A percentile compares a stretch with the other conserved stretches of the same genome.
These are phyloP conservation scores for Athene cunicularia DNA, from an alignment of 2,113 vertebrate species.

Conservation along the genomic window DNA sequence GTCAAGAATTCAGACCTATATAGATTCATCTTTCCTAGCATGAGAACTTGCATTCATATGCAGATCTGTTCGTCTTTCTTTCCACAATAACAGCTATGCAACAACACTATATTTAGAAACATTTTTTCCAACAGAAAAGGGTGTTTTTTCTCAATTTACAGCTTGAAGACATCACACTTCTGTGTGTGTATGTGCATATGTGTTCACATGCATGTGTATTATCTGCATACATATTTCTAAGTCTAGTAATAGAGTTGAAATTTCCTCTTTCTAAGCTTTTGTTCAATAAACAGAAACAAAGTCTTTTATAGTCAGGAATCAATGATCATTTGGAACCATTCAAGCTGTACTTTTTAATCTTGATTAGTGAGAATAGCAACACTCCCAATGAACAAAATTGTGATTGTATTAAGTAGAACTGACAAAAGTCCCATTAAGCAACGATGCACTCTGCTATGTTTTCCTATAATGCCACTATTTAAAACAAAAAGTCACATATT, in stretches of 20 bases:
- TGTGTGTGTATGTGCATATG: accelerated
- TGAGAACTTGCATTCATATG: background rate
- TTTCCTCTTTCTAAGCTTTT: background rate
- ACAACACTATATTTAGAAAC: background rate
- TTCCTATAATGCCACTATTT: conserved; percentile 10
- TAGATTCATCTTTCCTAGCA: background rate
- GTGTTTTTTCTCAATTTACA: background rate
- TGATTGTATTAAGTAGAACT: conserved; percentile 24
- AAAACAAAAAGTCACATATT: background rate
- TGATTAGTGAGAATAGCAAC: conserved; percentile 11
- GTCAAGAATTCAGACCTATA: background rate
- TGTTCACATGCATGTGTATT: background rate
- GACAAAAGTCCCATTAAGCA: conserved; percentile 35
- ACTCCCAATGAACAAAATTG: background rate
- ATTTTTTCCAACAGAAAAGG: background rate
- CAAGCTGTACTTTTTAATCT: conserved; percentile 7
- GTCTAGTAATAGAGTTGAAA: background rate
- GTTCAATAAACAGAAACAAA: conserved; percentile 5
- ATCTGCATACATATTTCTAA: background rate
- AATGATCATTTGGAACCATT: conserved; percentile 2
- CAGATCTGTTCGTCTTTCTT: background rate
- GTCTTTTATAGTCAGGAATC: background rate
- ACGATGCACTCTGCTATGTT: background rate
- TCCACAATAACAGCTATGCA: background rate
- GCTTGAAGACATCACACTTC: background rate